Conservation (phyloP, 2,113 vertebrate species). For the Phrynosoma platyrhinos region DNA sequence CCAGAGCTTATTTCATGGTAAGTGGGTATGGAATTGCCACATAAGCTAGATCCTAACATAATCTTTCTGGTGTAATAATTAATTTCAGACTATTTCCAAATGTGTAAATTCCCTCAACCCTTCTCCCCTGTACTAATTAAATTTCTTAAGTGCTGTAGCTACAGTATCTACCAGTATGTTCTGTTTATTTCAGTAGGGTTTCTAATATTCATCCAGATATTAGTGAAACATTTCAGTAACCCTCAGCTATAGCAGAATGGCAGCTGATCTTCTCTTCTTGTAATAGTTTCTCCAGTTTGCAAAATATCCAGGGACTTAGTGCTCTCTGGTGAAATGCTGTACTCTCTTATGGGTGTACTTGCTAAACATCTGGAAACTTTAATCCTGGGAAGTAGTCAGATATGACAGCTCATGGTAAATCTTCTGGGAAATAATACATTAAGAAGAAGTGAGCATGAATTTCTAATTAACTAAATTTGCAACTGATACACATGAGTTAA, state of each 20-base stretch:
- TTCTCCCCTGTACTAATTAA: neutral
- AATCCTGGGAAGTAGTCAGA: slow-evolving; percentile 48
- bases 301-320: slow-evolving; percentile 58
- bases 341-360: neutral
- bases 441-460: slow-evolving; percentile 60
- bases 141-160: neutral
- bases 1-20: neutral
- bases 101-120: neutral
- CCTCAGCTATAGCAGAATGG: slow-evolving; percentile 18
- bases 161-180: accelerated
- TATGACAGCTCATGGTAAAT: slow-evolving; percentile 63
- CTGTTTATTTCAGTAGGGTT: neutral
- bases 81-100: slow-evolving; percentile 7
- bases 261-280: neutral
- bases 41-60: neutral
- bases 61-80: neutral
- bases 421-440: slow-evolving; percentile 56
- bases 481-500: slow-evolving; percentile 67
- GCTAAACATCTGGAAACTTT: neutral
- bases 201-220: neutral
- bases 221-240: neutral
- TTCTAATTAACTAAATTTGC: slow-evolving; percentile 72
- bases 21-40: neutral
- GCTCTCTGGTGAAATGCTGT: slow-evolving; percentile 42
- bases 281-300: slow-evolving; percentile 37